These are phyloP conservation scores for Danionella dracula DNA, from an alignment of 2,797 vertebrate genomes.

Conservation along the genomic window DNA sequence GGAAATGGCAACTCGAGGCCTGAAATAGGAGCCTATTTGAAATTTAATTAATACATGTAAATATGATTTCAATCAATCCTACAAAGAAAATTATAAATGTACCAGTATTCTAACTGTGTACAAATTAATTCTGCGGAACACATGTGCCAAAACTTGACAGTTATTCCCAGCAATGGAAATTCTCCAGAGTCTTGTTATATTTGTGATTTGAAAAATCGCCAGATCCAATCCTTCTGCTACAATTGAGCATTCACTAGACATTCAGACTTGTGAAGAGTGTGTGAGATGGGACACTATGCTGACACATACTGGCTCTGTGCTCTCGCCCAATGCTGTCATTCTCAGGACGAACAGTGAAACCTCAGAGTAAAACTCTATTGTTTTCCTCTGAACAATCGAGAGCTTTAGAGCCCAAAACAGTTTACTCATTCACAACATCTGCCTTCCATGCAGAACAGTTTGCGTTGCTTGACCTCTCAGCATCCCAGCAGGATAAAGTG, in stretches of 20 bases:
- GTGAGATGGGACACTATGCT: conserved; percentile 10
- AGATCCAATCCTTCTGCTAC: conserved; percentile 1
- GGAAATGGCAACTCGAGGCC: no score
- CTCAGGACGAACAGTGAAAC: conserved; percentile 7
- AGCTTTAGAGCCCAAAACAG: conserved; percentile 30
- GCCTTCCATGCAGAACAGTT: conserved; percentile 21
- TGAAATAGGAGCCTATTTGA: no score
- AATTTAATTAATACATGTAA: no score
- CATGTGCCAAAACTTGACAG: not conserved
- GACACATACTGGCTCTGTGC: conserved; percentile 31
- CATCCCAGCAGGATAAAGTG: not conserved
- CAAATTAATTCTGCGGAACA: no score
- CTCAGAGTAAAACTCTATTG: conserved; percentile 11
- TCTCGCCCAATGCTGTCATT: not conserved
- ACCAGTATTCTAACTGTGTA: no score
- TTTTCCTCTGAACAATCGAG: conserved; percentile 36
- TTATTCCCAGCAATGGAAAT: no score
- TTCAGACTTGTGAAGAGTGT: not conserved
- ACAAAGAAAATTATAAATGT: no score
- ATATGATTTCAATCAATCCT: no score
- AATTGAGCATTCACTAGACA: not conserved
- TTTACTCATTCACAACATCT: conserved; percentile 35
- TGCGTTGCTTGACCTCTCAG: not conserved
- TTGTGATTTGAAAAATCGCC: not conserved
- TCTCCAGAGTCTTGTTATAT: not conserved